A percentile compares a stretch with the other conserved stretches of the same genome.
These are phyloP conservation scores for Rhagoletis pomonella DNA, from an alignment of 1,140 invertebrate genomes.

Conservation along the genomic window DNA sequence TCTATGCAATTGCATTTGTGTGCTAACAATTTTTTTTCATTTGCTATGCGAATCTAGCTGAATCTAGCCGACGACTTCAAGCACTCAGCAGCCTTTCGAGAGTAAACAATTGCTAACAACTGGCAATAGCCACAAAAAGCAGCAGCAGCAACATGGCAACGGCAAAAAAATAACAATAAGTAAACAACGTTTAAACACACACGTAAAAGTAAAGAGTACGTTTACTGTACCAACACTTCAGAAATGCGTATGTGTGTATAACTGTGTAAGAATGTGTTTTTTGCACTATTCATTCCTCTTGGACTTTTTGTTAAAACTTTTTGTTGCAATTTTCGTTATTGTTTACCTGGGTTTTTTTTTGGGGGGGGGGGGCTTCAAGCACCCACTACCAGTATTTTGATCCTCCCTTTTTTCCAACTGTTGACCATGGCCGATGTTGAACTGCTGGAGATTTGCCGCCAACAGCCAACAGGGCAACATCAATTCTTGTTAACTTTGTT, in stretches of 20 bases:
- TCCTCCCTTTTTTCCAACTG: background rate
- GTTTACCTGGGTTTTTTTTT: background rate
- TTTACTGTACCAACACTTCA: background rate
- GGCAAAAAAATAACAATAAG: constrained; percentile 1
- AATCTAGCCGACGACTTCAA: background rate
- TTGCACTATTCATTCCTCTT: background rate
- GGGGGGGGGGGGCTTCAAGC: background rate
- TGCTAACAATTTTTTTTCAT: background rate
- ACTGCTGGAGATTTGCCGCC: background rate
- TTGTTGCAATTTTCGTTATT: constrained; percentile 8
- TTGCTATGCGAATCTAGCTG: background rate
- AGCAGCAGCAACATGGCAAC: background rate
- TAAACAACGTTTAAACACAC: background rate
- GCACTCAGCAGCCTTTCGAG: constrained; percentile 22
- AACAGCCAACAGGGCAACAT: constrained; percentile 4
- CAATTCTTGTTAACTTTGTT: constrained; percentile 33
- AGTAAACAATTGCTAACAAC: constrained; percentile 30
- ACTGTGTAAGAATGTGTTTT: background rate
- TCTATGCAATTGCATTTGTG: background rate
- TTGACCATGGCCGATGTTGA: background rate
- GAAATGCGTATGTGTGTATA: background rate
- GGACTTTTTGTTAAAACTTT: background rate
- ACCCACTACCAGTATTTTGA: background rate
- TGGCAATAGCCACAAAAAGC: constrained; percentile 19
- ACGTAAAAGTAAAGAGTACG: background rate